These are phyloP conservation scores for Psittacula echo DNA, from an alignment of 2,797 vertebrate genomes.

Conservation along the genomic window DNA sequence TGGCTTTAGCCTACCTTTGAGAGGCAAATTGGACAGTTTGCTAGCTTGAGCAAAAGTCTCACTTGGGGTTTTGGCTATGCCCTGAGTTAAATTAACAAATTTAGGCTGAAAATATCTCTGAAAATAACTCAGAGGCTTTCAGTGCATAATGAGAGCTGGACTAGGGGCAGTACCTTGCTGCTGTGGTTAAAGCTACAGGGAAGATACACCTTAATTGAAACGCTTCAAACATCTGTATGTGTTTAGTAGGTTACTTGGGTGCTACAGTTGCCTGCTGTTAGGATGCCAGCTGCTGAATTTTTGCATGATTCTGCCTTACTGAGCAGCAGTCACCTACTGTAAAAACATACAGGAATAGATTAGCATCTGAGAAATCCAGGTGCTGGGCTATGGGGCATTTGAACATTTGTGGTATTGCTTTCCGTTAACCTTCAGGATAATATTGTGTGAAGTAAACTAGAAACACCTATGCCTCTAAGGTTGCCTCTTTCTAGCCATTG, in stretches of 20 bases:
- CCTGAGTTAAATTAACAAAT: neutral
- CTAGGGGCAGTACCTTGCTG: neutral
- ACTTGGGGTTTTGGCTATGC: neutral
- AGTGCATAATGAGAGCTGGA: neutral
- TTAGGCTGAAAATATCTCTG: neutral
- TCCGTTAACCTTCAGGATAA: neutral
- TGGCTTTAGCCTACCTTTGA: neutral
- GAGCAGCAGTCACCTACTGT: neutral
- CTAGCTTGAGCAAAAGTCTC: neutral
- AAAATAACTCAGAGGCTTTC: conserved; percentile 1
- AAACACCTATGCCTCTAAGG: neutral
- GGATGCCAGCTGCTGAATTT: neutral
- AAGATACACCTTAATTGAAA: neutral
- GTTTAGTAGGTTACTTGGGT: neutral
- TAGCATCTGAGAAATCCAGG: conserved; percentile 15
- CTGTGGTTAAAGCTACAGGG: neutral
- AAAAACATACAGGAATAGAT: neutral
- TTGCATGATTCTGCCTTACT: neutral
- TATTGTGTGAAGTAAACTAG: neutral
- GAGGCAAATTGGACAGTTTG: neutral
- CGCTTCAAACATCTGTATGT: neutral
- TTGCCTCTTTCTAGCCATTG: neutral
- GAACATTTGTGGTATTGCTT: neutral
- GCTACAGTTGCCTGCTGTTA: neutral
- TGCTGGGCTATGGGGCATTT: neutral